Base-by-base conservation (phyloP, 2,113 vertebrate species). In the Thomomys bottae region DNA sequence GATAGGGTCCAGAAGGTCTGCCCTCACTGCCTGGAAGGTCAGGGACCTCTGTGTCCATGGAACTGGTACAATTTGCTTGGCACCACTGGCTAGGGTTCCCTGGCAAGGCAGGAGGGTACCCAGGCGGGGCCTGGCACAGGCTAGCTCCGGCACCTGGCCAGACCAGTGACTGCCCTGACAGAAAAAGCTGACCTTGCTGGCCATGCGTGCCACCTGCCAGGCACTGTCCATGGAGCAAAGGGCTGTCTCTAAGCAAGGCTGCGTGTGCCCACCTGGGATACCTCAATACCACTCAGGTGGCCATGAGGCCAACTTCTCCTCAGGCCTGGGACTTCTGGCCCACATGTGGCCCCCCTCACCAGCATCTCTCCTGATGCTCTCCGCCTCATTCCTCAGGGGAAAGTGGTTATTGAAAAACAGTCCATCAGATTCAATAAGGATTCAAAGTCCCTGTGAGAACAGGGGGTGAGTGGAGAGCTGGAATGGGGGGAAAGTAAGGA, bases 111-210 rank as follows among this genome's bases (percentile, higher is more conserved):
- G 83, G 80, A 76, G 8, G 90, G 92, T 70, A 94, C 92, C 84
- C 5, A 9, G 92, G 82, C 83, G 21, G 42, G 84, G 72, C 76
- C 92, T 97, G 96, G 95, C 96, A 94, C 63, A 21, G 86, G 68
- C 80, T 79, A 28, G 63, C 90, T 87, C 88, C 32, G 90, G 96
- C 95, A 94, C 88, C 80, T 71, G 88, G 94, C 96, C 96, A 96
- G 93, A 54, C 83, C 76, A 71, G 93, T 92, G 94, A 92, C 91
- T 2, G 40, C 14, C 88, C 83, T 11, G 4, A 73, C 34, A 68
- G 66, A 92, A 63, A 88, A 71, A 24, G 36, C 80, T 54, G 88
- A 92, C 95, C 92, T 94, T 28, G 20, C 42, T 10, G 28, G 77
- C 36, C 28, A 32, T 11, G 30, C 32, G n/a, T 75, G 80, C 88